Conservation (phyloP, 2,888 invertebrate genomes). For the Drosophila histrio region DNA sequence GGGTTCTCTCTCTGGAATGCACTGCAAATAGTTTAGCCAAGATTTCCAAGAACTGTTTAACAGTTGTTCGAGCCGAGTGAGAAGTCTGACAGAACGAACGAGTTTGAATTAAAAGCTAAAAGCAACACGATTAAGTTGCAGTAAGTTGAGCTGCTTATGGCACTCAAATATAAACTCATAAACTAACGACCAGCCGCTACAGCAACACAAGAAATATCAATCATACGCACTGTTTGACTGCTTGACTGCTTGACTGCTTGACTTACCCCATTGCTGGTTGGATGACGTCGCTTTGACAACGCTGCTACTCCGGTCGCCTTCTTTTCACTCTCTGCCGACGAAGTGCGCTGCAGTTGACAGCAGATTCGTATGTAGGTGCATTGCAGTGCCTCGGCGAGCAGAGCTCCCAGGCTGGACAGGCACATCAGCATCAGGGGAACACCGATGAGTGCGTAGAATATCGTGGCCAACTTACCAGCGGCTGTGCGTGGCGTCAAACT, state of each 20-base stretch:
- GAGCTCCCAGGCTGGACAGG: conserved; percentile 92
- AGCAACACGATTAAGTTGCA: conserved; percentile 45
- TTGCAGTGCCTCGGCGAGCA: conserved; percentile 91
- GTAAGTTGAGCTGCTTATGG: conserved; percentile 9
- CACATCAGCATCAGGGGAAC: conserved; percentile 94
- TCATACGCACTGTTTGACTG: conserved; percentile 60
- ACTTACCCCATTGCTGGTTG: conserved; percentile 68
- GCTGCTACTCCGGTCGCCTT: conserved; percentile 36
- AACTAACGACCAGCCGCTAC: conserved; percentile 30
- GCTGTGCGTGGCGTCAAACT: conserved; percentile 93
- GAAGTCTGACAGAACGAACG: conserved; percentile 33
- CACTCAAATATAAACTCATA: background rate
- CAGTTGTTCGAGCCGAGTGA: conserved; percentile 32
- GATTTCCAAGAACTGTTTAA: conserved; percentile 32
- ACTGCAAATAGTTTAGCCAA: conserved; percentile 46
- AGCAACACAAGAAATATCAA: conserved; percentile 61
- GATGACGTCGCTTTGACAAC: conserved; percentile 59
- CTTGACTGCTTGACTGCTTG: conserved; percentile 20
- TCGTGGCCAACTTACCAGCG: conserved; percentile 92
- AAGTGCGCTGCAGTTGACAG: conserved; percentile 71
- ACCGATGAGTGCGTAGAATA: conserved; percentile 93
- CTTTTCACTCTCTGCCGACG: conserved; percentile 8
- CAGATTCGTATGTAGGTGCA: conserved; percentile 85
- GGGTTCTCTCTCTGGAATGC: conserved; percentile 1
- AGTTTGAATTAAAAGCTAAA: conserved; percentile 59